These are phyloP conservation scores for Neopelma chrysocephalum DNA, from an alignment of 2,797 vertebrate species.

Conservation along the genomic window DNA sequence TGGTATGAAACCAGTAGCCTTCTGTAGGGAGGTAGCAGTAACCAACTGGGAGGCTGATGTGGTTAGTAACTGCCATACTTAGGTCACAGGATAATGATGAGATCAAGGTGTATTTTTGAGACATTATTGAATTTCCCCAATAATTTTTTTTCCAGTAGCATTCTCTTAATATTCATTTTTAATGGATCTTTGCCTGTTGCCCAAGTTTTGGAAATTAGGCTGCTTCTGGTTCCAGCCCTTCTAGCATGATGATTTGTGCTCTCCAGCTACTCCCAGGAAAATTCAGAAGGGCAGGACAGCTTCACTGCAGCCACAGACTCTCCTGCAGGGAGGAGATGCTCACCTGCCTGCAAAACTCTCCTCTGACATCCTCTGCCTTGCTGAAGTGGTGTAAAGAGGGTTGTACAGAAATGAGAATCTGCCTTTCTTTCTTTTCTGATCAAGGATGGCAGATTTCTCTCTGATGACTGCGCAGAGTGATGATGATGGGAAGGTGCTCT, in stretches of 20 bases:
- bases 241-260: rapidly evolving
- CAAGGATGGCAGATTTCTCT: neutral
- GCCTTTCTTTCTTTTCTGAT: neutral
- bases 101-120: neutral
- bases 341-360: neutral
- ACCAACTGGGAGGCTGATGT: rapidly evolving
- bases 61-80: neutral
- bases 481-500: neutral
- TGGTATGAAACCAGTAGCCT: neutral
- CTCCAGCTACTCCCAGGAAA: neutral
- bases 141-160: neutral
- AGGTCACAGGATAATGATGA: neutral
- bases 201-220: neutral
- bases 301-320: rapidly evolving
- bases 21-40: neutral
- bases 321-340: neutral
- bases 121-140: neutral
- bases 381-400: neutral
- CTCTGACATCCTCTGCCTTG: neutral
- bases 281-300: neutral
- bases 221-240: neutral
- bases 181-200: neutral
- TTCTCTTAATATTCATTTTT: neutral
- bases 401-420: neutral
- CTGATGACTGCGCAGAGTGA: neutral